Conservation (phyloP, 1,140 invertebrate species). For the Diorhabda sublineata region DNA sequence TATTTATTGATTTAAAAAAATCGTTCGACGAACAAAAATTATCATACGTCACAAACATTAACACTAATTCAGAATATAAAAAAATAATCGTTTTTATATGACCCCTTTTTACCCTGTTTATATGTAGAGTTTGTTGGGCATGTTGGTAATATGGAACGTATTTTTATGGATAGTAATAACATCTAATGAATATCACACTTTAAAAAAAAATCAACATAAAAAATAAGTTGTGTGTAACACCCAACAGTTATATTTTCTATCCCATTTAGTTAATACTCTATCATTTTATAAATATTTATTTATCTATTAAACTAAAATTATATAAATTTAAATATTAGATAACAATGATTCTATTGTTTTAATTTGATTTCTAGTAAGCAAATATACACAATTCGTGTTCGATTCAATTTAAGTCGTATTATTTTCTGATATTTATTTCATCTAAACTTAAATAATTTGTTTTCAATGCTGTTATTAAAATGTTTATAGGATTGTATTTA, state of each 20-base stretch:
- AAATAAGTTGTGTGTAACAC: constrained; percentile 36
- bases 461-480: no score
- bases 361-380: constrained; percentile 48
- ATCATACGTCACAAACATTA: no score
- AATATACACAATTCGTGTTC: constrained; percentile 28
- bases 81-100: no score
- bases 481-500: no score
- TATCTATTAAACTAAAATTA: constrained; percentile 41
- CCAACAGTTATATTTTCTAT: constrained; percentile 33
- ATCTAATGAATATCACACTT: constrained; percentile 25
- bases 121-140: constrained; percentile 14
- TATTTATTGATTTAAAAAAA: no score
- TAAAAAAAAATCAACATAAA: constrained; percentile 14
- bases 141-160: constrained; percentile 8
- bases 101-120: constrained; percentile 4
- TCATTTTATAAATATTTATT: constrained; percentile 38
- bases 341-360: constrained; percentile 46
- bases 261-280: constrained; percentile 34
- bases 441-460: no score
- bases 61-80: no score
- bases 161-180: constrained; percentile 5
- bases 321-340: constrained; percentile 45
- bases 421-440: no score
- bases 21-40: no score
- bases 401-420: no score